These are phyloP conservation scores for Ctenodactylus gundi DNA, from an alignment of 2,113 vertebrate genomes.

Conservation along the genomic window DNA sequence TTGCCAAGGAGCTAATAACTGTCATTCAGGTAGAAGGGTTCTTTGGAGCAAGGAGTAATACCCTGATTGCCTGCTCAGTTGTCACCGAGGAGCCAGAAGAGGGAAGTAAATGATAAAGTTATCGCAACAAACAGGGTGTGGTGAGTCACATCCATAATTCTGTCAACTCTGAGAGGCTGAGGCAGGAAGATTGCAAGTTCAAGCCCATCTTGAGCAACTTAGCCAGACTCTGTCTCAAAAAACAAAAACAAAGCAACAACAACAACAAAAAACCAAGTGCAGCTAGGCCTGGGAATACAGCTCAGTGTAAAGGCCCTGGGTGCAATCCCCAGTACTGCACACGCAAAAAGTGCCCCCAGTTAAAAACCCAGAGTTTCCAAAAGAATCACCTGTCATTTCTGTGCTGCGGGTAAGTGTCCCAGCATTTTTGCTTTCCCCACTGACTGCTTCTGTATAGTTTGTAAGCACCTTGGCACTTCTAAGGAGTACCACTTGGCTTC, in stretches of 20 bases:
- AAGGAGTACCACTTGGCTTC: not conserved
- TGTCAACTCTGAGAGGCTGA: not conserved
- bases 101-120: not conserved
- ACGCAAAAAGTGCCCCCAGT: not conserved
- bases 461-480: not conserved
- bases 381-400: not conserved
- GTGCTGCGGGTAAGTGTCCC: not conserved
- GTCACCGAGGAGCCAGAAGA: not conserved
- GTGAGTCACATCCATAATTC: not conserved
- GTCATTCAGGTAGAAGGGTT: accelerated
- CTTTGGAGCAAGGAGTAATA: not conserved
- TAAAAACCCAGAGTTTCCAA: not conserved
- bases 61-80: accelerated
- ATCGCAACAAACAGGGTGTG: not conserved
- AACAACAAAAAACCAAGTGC: no score
- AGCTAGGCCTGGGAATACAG: no score
- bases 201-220: not conserved
- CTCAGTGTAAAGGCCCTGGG: no score
- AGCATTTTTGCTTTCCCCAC: not conserved
- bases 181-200: not conserved
- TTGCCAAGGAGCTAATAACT: not conserved
- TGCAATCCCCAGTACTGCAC: no score
- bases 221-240: not conserved
- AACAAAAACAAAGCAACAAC: no score
- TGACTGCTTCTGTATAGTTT: not conserved